phyloP scores from a whole-genome alignment of 2,113 vertebrate species.

The Parus major region DNA sequence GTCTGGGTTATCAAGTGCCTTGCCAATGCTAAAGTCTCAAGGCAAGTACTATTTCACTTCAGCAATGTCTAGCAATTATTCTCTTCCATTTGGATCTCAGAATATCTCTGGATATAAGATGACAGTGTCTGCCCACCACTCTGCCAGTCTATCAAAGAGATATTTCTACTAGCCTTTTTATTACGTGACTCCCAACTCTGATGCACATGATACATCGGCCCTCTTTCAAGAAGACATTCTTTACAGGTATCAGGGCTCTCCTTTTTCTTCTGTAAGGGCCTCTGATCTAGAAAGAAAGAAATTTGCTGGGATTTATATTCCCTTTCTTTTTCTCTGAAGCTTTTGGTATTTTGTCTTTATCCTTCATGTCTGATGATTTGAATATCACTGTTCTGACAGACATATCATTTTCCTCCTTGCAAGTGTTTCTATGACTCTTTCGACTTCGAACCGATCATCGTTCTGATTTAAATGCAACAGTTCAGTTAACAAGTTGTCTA shows the following conservation, averaged over 20 bases:
- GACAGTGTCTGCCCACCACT: background rate
- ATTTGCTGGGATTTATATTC: background rate
- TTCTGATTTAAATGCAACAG: slow-evolving; percentile 21
- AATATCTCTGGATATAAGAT: background rate
- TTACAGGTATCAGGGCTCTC: background rate
- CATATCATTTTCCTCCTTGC: background rate
- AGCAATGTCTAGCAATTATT: background rate
- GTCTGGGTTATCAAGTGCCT: background rate
- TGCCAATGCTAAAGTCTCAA: background rate
- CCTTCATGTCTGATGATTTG: slow-evolving; percentile 7
- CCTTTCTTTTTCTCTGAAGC: background rate
- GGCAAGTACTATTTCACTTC: background rate
- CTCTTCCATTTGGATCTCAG: background rate
- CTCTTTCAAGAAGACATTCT: background rate
- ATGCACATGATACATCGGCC: background rate
- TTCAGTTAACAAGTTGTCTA: background rate
- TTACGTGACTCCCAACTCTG: background rate
- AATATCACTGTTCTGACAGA: slow-evolving; percentile 30
- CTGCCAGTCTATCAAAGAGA: background rate
- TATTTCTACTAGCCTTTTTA: background rate
- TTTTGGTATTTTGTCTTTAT: background rate
- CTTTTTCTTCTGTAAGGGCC: background rate
- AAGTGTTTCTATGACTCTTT: background rate
- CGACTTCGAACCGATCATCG: background rate
- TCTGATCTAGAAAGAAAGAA: slow-evolving; percentile 9